Percentiles rank a stretch among this genome's conserved stretches.
These are phyloP conservation scores for Nematopogon swammerdamellus DNA, from an alignment of 2,888 invertebrate genomes.

Conservation along the genomic window DNA sequence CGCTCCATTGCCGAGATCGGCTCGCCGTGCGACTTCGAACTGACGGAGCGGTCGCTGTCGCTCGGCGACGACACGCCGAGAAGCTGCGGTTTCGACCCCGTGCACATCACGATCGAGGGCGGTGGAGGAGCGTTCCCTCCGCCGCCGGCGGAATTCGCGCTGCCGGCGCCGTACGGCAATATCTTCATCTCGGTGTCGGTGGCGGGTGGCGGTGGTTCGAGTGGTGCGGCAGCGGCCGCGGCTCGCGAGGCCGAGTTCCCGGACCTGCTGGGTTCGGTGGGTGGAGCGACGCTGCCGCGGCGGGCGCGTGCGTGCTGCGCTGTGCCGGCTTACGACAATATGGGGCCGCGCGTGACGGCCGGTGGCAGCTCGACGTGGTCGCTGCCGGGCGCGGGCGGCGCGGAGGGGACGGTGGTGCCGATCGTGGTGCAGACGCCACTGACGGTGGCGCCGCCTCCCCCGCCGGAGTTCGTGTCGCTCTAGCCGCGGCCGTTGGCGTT, in stretches of 20 bases:
- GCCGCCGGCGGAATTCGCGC: slow-evolving; percentile 55
- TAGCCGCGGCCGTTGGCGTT: slow-evolving; percentile 51
- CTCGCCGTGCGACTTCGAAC: slow-evolving; percentile 48
- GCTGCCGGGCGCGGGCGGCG: slow-evolving; percentile 57
- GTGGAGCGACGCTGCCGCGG: slow-evolving; percentile 47
- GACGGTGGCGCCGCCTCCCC: slow-evolving; percentile 53
- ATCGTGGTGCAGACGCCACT: slow-evolving; percentile 35
- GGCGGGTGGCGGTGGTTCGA: slow-evolving; percentile 39
- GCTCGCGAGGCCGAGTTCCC: slow-evolving; percentile 63
- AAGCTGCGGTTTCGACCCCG: slow-evolving; percentile 55
- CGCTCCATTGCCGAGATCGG: slow-evolving; percentile 65
- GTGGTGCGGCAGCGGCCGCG: slow-evolving; percentile 27
- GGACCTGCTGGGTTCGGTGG: slow-evolving; percentile 61
- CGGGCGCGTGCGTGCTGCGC: slow-evolving; percentile 46
- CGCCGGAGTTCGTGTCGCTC: slow-evolving; percentile 50
- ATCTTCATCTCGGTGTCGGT: slow-evolving; percentile 87
- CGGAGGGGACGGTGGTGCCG: slow-evolving; percentile 40
- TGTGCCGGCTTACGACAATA: slow-evolving; percentile 80
- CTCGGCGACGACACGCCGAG: slow-evolving; percentile 39
- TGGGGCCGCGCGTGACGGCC: slow-evolving; percentile 89
- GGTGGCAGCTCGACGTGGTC: slow-evolving; percentile 82
- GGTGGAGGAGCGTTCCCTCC: slow-evolving; percentile 48
- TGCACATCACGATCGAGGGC: slow-evolving; percentile 61
- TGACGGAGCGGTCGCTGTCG: slow-evolving; percentile 40
- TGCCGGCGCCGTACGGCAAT: slow-evolving; percentile 61